Percentiles rank a stretch among this genome's conserved stretches.
These are phyloP conservation scores for Aspidiotus destructor DNA, from an alignment of 2,888 invertebrate species.

Conservation along the genomic window DNA sequence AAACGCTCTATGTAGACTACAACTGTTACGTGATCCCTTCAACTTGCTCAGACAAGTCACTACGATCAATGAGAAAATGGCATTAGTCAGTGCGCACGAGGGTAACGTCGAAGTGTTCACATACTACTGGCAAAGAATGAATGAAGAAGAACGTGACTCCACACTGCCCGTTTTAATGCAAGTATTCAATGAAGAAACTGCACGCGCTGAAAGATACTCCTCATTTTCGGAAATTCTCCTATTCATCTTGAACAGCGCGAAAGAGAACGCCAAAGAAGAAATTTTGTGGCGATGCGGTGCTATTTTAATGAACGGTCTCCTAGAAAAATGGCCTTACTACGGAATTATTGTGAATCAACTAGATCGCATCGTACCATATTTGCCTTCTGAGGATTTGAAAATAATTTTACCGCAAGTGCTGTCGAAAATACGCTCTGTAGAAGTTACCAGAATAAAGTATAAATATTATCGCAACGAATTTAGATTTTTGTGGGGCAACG, in stretches of 20 bases:
- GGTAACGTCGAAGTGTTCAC: conserved; percentile 17
- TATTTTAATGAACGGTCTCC: conserved; percentile 18
- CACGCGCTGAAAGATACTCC: background rate
- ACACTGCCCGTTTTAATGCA: conserved; percentile 14
- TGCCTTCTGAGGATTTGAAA: conserved; percentile 7
- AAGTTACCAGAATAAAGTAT: conserved; percentile 17
- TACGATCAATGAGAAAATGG: conserved; percentile 6
- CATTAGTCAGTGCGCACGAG: conserved; percentile 10
- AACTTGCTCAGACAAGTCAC: conserved; percentile 8
- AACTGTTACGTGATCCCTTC: conserved; percentile 9
- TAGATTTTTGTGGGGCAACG: conserved; percentile 19
- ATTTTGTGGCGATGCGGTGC: conserved; percentile 12
- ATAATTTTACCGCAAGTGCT: conserved; percentile 13
- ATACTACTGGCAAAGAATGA: conserved; percentile 15
- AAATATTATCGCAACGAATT: conserved; percentile 25
- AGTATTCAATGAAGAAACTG: conserved; percentile 10
- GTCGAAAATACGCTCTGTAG: conserved; percentile 17
- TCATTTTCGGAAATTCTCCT: conserved; percentile 19
- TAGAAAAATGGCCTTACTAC: conserved; percentile 25
- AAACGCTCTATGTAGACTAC: conserved; percentile 7
- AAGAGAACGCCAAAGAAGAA: conserved; percentile 6
- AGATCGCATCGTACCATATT: conserved; percentile 22
- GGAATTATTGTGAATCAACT: conserved; percentile 18
- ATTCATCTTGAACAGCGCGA: conserved; percentile 15
- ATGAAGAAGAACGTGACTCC: conserved; percentile 3